These are phyloP conservation scores for Daubentonia madagascariensis DNA, from an alignment of 2,113 vertebrate species.

Conservation along the genomic window DNA sequence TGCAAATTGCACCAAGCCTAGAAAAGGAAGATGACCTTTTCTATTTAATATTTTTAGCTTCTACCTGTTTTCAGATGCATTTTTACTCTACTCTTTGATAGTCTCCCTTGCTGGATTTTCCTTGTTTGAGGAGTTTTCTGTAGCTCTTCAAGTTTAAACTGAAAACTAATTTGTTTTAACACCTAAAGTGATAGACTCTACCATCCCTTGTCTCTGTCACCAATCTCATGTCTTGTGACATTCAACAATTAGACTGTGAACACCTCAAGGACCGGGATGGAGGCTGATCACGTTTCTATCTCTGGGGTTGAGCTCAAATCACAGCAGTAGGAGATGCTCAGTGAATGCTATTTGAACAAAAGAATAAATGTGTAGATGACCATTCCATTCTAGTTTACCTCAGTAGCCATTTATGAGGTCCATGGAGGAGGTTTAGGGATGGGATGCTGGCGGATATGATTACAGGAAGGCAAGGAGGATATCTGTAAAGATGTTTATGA, in stretches of 20 bases:
- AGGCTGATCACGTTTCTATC: not conserved
- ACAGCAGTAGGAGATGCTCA: not conserved
- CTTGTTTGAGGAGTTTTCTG: not conserved
- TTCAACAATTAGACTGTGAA: not conserved
- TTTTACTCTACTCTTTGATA: constrained; percentile 10
- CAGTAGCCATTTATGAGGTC: not conserved
- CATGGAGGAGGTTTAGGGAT: not conserved
- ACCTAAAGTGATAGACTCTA: not conserved
- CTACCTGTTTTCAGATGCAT: not conserved
- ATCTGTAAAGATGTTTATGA: not conserved
- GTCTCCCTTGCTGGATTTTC: not conserved
- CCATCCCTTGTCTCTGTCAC: not conserved
- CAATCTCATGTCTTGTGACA: not conserved
- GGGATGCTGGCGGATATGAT: not conserved
- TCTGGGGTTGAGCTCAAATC: not conserved
- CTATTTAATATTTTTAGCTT: not conserved
- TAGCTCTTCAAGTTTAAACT: not conserved
- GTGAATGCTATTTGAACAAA: not conserved
- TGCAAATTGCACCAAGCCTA: not conserved
- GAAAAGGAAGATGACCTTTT: not conserved
- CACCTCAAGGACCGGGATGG: not conserved
- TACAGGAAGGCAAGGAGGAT: not conserved
- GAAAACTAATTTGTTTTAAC: not conserved
- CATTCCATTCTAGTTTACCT: not conserved
- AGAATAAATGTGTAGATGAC: not conserved